Conservation (phyloP, 2,113 vertebrate genomes). For the Oreochromis niloticus region DNA sequence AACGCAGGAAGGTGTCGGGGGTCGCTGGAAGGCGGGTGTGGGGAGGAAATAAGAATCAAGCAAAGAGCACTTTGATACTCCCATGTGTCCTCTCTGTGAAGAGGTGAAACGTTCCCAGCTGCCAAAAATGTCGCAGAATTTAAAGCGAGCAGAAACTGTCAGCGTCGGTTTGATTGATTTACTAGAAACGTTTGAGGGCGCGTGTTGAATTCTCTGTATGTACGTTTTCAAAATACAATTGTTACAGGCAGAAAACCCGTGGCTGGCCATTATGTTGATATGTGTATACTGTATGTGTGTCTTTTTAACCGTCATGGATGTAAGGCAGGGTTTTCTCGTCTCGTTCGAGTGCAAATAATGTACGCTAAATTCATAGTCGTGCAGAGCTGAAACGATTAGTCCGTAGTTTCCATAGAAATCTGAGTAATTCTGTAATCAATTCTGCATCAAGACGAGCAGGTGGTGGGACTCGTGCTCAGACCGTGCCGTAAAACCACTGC, state of each 20-base stretch:
- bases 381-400: neutral
- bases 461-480: neutral
- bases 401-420: neutral
- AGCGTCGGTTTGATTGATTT: conserved; percentile 5
- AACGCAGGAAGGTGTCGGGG: conserved; percentile 29
- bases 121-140: neutral
- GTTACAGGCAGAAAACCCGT: conserved; percentile 17
- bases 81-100: conserved; percentile 17
- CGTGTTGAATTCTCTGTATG: neutral
- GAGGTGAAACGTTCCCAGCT: conserved; percentile 5
- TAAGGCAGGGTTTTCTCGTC: neutral
- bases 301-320: neutral
- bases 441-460: neutral
- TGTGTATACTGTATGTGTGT: conserved; percentile 25
- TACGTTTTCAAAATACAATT: neutral
- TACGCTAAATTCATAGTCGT: neutral
- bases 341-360: neutral
- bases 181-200: neutral
- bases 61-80: conserved; percentile 63
- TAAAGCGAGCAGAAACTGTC: neutral
- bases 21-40: neutral
- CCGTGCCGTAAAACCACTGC: neutral
- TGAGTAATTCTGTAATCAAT: fast-evolving
- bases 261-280: conserved; percentile 49
- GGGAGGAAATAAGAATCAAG: conserved; percentile 35